Percentiles rank a stretch among this genome's conserved stretches.
These are phyloP conservation scores for Cantharis rustica DNA, from an alignment of 2,888 invertebrate genomes.

Conservation along the genomic window DNA sequence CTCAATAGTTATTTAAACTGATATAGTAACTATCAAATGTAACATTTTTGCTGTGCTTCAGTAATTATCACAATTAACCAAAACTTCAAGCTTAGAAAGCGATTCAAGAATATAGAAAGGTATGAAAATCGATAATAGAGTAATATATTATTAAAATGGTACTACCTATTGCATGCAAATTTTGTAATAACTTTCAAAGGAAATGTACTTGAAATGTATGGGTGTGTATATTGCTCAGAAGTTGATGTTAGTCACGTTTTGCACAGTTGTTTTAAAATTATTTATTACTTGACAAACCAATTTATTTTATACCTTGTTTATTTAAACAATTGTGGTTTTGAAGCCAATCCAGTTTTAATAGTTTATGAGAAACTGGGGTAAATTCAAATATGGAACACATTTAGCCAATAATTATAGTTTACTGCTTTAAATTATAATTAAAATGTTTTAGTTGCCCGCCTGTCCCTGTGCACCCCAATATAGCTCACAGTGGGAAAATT, in stretches of 20 bases:
- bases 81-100: not conserved
- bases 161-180: not conserved
- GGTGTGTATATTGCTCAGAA: slow-evolving; percentile 15
- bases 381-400: not conserved
- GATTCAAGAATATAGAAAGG: not conserved
- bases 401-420: too few relatives aligned
- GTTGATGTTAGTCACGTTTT: slow-evolving; percentile 21
- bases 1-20: not conserved
- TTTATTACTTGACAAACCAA: not conserved
- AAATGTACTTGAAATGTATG: not conserved
- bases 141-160: not conserved
- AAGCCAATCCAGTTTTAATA: not conserved
- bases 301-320: not conserved
- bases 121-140: not conserved
- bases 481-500: too few relatives aligned
- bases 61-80: not conserved
- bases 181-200: not conserved
- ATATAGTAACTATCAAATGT: not conserved
- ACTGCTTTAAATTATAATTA: too few relatives aligned
- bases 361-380: not conserved
- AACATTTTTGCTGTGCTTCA: not conserved
- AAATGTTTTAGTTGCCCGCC: too few relatives aligned
- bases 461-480: too few relatives aligned
- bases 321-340: not conserved
- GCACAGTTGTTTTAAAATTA: not conserved